Base-by-base conservation (phyloP, 2,797 vertebrate species). In the Parauchenoglanis punctatus region DNA sequence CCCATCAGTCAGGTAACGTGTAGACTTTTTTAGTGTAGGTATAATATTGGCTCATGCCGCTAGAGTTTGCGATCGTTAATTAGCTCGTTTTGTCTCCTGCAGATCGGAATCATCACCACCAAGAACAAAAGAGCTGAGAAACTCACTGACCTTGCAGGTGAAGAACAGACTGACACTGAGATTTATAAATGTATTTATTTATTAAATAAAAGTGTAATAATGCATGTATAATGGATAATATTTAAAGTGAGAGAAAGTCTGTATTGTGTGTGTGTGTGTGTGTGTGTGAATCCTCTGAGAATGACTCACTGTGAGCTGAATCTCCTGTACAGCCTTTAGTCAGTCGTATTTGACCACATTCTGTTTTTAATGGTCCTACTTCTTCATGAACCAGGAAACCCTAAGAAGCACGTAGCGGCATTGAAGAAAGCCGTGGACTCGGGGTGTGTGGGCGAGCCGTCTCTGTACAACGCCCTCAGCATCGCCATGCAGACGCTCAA, bases 51-150 rank as follows among this genome's bases (percentile, higher is more conserved):
- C 3, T 18, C 4, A 11, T 12, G 4, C 35, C 44, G 31, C 23
- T 44, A 13, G 58, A 46, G 40, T n/a, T 65, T 12, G 25, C 44
- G 2, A 1, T 25, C 23, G 20, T 78, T 35, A 12, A 25, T 23
- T 25, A 18, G 0, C 1, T 10, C n/a, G 8, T 40, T 35, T 35
- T 17, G 5, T 12, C 20, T 63, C 40, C 73, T 72, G 52, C 91
- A 99, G 98, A 94, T 99, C 85, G 98, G 98, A 54, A 94, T 99
- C 77, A 97, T 99, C 93, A 94, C 97, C 88, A 99, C 98, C 0
- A 99, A 97, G 93, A 97, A 96, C 92, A 99, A 99, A 94, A 94
- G 98, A 92, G 98, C 98, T 1, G 98, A 99, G 94, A 99, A 98
- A 92, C 94, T 99, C 91, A 99, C 98, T 0, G 98, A 99, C 83